Percentiles rank a stretch among this genome's conserved stretches.
Conservation (phyloP, 1,140 invertebrate genomes). For the Trypoxylus dichotomus region DNA sequence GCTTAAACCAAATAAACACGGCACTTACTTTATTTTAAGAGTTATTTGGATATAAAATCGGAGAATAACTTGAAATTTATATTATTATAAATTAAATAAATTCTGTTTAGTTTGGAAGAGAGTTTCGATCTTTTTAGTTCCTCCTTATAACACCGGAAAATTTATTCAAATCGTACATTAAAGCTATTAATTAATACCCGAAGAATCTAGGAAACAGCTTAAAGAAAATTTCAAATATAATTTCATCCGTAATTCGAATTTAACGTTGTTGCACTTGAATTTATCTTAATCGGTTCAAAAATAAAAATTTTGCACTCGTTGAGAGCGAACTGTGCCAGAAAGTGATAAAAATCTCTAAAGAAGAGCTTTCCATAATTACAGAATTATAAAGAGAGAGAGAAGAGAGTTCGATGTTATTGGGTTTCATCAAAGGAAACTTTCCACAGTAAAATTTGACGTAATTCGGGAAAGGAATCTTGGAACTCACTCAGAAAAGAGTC, state of each 20-base stretch:
- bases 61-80: background rate
- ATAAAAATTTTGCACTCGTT: too few species aligned
- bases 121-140: too few species aligned
- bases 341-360: background rate
- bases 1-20: background rate
- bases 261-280: too few species aligned
- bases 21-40: background rate
- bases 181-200: too few species aligned
- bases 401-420: background rate
- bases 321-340: background rate
- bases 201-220: background rate
- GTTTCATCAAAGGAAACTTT: background rate
- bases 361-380: too few species aligned
- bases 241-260: background rate
- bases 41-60: background rate
- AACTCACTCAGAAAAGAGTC: background rate
- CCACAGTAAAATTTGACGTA: background rate
- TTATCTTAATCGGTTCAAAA: too few species aligned
- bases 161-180: too few species aligned
- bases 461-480: background rate
- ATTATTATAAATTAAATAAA: background rate
- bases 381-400: too few species aligned
- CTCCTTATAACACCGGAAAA: too few species aligned
- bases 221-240: background rate
- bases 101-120: background rate